Conservation (phyloP, 2,888 invertebrate species). For the Aplocera efformata region DNA sequence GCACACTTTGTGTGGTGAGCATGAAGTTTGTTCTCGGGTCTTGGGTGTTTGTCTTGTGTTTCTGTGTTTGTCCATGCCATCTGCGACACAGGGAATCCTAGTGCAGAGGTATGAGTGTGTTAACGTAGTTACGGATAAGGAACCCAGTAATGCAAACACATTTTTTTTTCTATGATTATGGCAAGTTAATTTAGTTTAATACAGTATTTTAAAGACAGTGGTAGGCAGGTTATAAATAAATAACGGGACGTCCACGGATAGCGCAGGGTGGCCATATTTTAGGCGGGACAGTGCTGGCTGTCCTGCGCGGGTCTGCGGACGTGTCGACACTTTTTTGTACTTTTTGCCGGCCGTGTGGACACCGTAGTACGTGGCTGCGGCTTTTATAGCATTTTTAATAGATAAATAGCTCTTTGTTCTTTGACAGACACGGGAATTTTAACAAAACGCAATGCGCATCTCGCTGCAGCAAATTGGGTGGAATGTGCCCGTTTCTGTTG, state of each 20-base stretch:
- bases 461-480: constrained; percentile 24
- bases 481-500: constrained; percentile 16
- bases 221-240: constrained; percentile 50
- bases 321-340: constrained; percentile 54
- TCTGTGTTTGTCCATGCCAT: no score
- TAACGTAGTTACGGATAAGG: no score
- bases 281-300: constrained; percentile 41
- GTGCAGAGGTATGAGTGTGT: no score
- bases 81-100: no score
- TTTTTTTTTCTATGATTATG: no score
- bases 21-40: no score
- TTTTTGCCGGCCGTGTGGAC: constrained; percentile 43
- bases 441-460: constrained; percentile 34
- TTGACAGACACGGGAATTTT: constrained; percentile 41
- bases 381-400: constrained; percentile 51
- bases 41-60: no score
- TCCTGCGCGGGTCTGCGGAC: constrained; percentile 32
- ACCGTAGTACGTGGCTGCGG: constrained; percentile 43
- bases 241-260: constrained; percentile 42
- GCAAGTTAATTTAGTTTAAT: no score
- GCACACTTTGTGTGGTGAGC: no score
- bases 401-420: constrained; percentile 48
- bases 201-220: no score
- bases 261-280: constrained; percentile 52
- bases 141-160: no score